Percentiles rank a stretch among this genome's conserved stretches.
These are phyloP conservation scores for Troides oblongomaculatus DNA, from an alignment of 2,888 invertebrate genomes.

Conservation along the genomic window DNA sequence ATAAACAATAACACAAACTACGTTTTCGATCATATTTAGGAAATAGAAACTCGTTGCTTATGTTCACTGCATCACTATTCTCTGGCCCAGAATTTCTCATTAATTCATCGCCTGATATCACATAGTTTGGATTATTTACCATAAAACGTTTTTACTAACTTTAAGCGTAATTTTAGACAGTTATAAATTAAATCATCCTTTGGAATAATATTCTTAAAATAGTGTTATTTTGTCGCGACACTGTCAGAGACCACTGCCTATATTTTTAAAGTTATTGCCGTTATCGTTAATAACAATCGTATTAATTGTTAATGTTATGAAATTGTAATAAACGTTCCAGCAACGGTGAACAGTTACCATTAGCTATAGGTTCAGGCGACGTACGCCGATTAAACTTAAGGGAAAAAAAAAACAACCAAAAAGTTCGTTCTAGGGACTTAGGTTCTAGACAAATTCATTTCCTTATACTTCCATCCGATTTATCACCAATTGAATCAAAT, in stretches of 20 bases:
- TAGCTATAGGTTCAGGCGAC: constrained; percentile 61
- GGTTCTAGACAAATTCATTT: constrained; percentile 65
- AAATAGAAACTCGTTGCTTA: constrained; percentile 1
- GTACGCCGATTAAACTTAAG: constrained; percentile 68
- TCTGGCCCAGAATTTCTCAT: constrained; percentile 18
- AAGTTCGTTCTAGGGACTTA: constrained; percentile 79
- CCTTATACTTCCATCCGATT: constrained; percentile 49
- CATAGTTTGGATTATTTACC: constrained; percentile 31
- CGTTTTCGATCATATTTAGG: neutral
- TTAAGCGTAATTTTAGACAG: constrained; percentile 37
- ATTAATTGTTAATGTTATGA: constrained; percentile 68
- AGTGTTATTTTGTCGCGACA: constrained; percentile 47
- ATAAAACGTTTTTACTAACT: constrained; percentile 31
- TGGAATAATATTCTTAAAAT: constrained; percentile 30
- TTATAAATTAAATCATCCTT: constrained; percentile 27
- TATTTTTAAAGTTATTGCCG: constrained; percentile 59
- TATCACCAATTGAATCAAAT: constrained; percentile 32
- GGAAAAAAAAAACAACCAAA: constrained; percentile 71
- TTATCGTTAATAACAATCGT: constrained; percentile 62
- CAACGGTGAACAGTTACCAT: constrained; percentile 80
- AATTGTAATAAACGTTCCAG: constrained; percentile 73
- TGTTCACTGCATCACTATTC: neutral
- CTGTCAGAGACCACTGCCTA: constrained; percentile 68
- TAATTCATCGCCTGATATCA: constrained; percentile 30
- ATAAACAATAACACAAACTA: neutral